These are phyloP conservation scores for Pseudocheirus occidentalis DNA, from an alignment of 2,797 vertebrate genomes.

Conservation along the genomic window DNA sequence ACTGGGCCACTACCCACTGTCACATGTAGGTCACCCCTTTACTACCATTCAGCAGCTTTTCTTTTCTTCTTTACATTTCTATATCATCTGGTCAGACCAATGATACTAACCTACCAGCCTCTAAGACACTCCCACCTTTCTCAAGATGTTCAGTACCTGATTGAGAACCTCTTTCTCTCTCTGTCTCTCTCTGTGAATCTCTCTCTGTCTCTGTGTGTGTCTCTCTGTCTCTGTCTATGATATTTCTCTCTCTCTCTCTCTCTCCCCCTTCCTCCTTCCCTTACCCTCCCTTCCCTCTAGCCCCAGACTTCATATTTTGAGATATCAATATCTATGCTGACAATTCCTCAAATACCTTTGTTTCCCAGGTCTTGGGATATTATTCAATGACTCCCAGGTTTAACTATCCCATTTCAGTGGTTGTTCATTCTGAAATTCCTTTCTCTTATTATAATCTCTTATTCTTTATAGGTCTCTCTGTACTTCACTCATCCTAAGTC, in stretches of 20 bases:
- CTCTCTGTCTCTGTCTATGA: not conserved
- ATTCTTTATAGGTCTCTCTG: not conserved
- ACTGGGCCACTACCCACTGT: not conserved
- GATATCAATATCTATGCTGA: not conserved
- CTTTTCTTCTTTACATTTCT: not conserved
- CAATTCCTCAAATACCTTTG: not conserved
- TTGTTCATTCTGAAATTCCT: not conserved
- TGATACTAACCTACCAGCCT: not conserved
- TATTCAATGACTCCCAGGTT: not conserved
- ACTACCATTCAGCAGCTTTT: not conserved
- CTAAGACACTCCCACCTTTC: not conserved
- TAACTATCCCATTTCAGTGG: not conserved
- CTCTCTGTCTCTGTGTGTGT: not conserved
- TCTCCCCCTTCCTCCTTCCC: not conserved
- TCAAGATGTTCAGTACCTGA: not conserved
- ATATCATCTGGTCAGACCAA: not conserved
- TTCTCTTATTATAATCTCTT: not conserved
- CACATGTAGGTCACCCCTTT: not conserved
- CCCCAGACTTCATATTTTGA: too few species aligned
- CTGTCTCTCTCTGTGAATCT: not conserved
- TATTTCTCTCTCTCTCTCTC: not conserved
- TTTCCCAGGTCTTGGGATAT: not conserved
- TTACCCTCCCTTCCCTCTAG: too few species aligned
- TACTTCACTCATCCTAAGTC: not conserved
- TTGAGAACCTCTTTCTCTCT: not conserved